phyloP scores from a whole-genome alignment of 2,113 vertebrate genomes.

The Lepus americanus region DNA sequence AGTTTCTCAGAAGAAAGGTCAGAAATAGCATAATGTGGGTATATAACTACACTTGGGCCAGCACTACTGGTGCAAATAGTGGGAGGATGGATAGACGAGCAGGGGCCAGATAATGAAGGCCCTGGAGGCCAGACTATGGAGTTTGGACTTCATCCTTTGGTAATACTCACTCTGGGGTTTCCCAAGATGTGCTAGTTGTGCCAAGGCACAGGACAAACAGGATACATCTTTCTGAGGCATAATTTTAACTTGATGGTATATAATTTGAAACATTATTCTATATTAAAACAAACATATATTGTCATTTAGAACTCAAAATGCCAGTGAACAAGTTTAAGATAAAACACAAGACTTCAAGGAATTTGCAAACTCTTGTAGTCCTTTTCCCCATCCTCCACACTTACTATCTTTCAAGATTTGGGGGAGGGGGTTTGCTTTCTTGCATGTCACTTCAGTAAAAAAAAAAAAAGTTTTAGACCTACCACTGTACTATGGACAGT shows the following conservation, averaged over 20 bases:
- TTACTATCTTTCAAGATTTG: background rate
- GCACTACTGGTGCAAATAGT: background rate
- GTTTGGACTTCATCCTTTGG: background rate
- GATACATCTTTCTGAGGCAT: background rate
- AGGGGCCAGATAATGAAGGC: slow-evolving; percentile 2
- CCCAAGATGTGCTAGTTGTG: background rate
- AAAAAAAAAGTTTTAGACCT: background rate
- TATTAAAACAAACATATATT: slow-evolving; percentile 12
- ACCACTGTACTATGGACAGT: background rate
- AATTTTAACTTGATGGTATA: slow-evolving; percentile 6
- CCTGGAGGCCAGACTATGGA: background rate
- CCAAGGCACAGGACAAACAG: background rate
- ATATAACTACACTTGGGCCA: background rate
- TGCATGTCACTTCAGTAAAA: background rate
- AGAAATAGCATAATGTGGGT: background rate
- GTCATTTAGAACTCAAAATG: slow-evolving; percentile 25
- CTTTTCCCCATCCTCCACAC: background rate
- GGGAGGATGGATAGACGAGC: background rate
- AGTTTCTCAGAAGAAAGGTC: background rate
- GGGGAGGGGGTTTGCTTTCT: background rate
- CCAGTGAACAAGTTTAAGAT: slow-evolving; percentile 1
- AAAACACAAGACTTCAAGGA: background rate
- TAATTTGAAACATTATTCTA: slow-evolving; percentile 48
- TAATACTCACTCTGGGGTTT: background rate
- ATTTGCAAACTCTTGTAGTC: background rate